Base-by-base conservation (phyloP, 2,888 invertebrate species). In the Leucozona laternaria region DNA sequence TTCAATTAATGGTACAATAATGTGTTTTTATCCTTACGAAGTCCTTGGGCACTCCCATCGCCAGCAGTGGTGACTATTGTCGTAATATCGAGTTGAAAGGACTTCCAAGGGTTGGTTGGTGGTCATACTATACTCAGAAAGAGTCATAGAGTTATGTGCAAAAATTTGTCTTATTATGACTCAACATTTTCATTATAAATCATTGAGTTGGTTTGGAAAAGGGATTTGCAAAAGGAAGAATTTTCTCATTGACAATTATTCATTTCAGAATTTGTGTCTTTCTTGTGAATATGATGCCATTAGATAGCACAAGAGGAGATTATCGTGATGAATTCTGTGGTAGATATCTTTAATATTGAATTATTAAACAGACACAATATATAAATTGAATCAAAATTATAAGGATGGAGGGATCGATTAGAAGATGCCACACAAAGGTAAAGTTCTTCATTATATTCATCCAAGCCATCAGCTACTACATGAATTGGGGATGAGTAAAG, bases 151-250 rank as follows among this genome's bases (percentile, higher is more conserved):
- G 73, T 22, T 45, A 60, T 53, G 60, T 48, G 45, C 40, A 72
- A 73, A 75, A 77, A 85, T 85, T 85, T 85, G 85, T 85, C 85
- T 81, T 85, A 73, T 77, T 85, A 77, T 81, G 77, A 85, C 77
- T 85, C 85, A 81, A 85, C 85, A 80, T 80, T 85, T 85, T 85
- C 72, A 85, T 81, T 80, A 85, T 81, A 55, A 57, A 73, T 70
- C 66, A 55, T 72, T 81, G 66, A 81, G 78, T 68, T 43, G 57
- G 45, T 73, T 73, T 81, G 79, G 75, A 66, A 57, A 80, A 60
- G 48, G 60, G 80, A 73, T 62, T 85, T 72, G 22, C 53, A 50
- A 73, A 68, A 60, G 60, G 25, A 72, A 57, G 72, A 85, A 78
- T 81, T 73, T 81, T 71, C 77, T 85, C 64, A 81, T 81, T 78